phyloP scores from a whole-genome alignment of 1,140 invertebrate species.

The Trichonephila clavipes region DNA sequence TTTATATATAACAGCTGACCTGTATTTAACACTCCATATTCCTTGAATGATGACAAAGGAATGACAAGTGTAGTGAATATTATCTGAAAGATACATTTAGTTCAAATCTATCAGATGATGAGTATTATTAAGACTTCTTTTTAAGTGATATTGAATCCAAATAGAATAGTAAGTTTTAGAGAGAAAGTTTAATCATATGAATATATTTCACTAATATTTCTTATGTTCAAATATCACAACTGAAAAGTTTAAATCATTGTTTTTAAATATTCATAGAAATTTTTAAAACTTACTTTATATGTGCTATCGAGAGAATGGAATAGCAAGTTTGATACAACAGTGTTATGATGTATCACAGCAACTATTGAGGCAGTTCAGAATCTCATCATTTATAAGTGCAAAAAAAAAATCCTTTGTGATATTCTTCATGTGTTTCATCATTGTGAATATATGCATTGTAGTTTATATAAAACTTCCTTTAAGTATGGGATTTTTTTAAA shows the following conservation, averaged over 20 bases:
- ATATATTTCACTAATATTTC: neutral
- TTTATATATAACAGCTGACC: neutral
- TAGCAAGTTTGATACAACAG: too few species aligned
- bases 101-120: neutral
- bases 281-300: neutral
- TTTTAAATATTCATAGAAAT: neutral
- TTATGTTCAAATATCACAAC: neutral
- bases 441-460: constrained; percentile 64
- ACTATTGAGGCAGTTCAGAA: neutral
- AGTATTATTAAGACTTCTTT: neutral
- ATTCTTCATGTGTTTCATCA: constrained; percentile 49
- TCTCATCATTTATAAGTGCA: neutral
- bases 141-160: neutral
- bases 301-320: neutral
- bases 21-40: neutral
- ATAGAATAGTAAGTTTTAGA: neutral
- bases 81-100: neutral
- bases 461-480: constrained; percentile 23
- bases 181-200: neutral
- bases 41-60: neutral
- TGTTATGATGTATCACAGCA: too few species aligned
- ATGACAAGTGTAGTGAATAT: neutral
- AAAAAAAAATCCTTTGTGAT: constrained; percentile 50
- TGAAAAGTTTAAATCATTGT: neutral
- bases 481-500: neutral